Conservation (phyloP, 1,140 invertebrate genomes). For the Camponotus floridanus region DNA sequence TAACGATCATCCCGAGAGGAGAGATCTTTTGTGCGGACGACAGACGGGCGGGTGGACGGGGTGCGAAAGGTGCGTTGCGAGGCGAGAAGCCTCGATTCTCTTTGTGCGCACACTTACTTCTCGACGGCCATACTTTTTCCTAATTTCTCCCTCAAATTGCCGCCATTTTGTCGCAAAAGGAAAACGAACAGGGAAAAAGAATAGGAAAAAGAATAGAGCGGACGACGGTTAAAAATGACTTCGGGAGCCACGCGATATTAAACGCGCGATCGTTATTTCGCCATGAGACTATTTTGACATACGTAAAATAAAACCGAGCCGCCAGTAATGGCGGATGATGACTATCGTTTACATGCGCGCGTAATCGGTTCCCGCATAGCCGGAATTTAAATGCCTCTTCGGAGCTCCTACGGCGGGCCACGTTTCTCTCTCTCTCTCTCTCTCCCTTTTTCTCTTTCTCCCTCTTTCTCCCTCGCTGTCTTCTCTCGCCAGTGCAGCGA, state of each 20-base stretch:
- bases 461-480: neutral
- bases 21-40: constrained; percentile 28
- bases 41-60: neutral
- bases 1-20: constrained; percentile 34
- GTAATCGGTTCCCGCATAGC: constrained; percentile 64
- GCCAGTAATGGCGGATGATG: constrained; percentile 70
- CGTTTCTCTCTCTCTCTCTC: neutral
- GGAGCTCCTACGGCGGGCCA: constrained; percentile 4
- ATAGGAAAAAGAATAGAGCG: neutral
- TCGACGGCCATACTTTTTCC: neutral
- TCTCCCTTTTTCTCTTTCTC: constrained; percentile 14
- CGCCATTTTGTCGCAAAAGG: constrained; percentile 10
- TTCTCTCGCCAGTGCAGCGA: neutral
- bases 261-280: constrained; percentile 47
- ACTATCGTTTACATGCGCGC: constrained; percentile 72
- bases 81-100: neutral
- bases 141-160: constrained; percentile 25
- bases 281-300: constrained; percentile 67
- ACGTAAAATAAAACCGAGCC: constrained; percentile 50
- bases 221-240: neutral
- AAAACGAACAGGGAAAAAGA: neutral
- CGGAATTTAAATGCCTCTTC: constrained; percentile 73
- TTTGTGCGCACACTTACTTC: neutral
- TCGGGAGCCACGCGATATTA: constrained; percentile 26
- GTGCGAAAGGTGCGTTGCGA: neutral